phyloP scores from a whole-genome alignment of 1,140 invertebrate genomes.

The Seison nebaliae region DNA sequence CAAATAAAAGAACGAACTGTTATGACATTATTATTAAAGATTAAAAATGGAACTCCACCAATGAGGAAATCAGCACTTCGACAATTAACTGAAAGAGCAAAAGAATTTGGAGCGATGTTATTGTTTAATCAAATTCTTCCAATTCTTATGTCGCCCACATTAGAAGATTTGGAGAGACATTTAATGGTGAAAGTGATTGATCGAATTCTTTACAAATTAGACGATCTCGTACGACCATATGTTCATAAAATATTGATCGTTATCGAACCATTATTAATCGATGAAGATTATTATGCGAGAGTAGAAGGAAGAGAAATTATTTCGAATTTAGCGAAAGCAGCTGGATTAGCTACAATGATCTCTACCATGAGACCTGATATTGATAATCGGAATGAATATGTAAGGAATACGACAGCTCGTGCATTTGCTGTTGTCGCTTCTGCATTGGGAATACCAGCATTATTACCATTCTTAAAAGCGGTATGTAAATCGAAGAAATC shows the following conservation, averaged over 20 bases:
- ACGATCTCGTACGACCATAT: slow-evolving; percentile 89
- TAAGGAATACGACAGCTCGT: slow-evolving; percentile 87
- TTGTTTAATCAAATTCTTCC: slow-evolving; percentile 96
- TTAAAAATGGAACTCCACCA: slow-evolving; percentile 95
- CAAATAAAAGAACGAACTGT: slow-evolving; percentile 95
- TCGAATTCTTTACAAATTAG: slow-evolving; percentile 85
- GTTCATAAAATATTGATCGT: slow-evolving; percentile 98
- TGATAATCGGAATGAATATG: slow-evolving; percentile 98
- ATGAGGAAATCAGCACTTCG: slow-evolving; percentile 54
- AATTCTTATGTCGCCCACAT: slow-evolving; percentile 85
- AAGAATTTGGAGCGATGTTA: slow-evolving; percentile 88
- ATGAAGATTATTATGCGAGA: slow-evolving; percentile 97
- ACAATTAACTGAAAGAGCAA: slow-evolving; percentile 44
- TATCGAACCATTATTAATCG: slow-evolving; percentile 89
- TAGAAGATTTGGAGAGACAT: slow-evolving; percentile 96
- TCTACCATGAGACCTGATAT: slow-evolving; percentile 99
- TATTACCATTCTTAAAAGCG: slow-evolving; percentile 88
- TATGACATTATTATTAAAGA: slow-evolving; percentile 88
- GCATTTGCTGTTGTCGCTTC: slow-evolving; percentile 98
- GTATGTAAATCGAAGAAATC: slow-evolving; percentile 97
- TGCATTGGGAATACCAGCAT: slow-evolving; percentile 80
- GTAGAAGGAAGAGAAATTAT: slow-evolving; percentile 98
- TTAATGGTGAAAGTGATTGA: slow-evolving; percentile 96
- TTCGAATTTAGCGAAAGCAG: slow-evolving; percentile 93
- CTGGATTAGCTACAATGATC: slow-evolving; percentile 98